Evolutionary conservation across 2,888 invertebrate genomes (phyloP).

Genomic region (Cerastis rubricosa): DNA sequence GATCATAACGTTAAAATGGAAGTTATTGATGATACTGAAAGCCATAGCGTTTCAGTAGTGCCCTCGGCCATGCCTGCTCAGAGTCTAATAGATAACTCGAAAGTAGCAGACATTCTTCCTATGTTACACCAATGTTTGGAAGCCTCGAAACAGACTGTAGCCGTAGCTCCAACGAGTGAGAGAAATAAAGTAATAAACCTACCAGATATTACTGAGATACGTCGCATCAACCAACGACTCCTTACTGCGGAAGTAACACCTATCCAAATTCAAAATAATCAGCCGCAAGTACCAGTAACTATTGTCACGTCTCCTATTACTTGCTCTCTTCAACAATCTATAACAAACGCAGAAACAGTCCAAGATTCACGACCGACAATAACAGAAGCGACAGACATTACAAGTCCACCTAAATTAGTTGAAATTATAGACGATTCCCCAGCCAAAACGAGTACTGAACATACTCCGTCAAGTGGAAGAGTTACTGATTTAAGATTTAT

Average conservation of each 20-base stretch:
- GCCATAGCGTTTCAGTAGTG: constrained; percentile 66
- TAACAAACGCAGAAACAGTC: background rate
- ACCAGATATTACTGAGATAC: constrained; percentile 80
- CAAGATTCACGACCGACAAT: background rate
- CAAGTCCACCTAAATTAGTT: constrained; percentile 39
- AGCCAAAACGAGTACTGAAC: background rate
- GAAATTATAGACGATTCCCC: constrained; percentile 35
- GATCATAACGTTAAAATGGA: constrained; percentile 41
- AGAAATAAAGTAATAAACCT: constrained; percentile 80
- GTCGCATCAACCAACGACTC: constrained; percentile 81
- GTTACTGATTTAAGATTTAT: background rate
- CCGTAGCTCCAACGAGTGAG: constrained; percentile 60
- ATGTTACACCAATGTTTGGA: constrained; percentile 12
- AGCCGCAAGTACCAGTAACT: constrained; percentile 52
- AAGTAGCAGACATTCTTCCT: constrained; percentile 46
- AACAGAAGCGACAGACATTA: constrained; percentile 21
- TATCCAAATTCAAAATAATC: constrained; percentile 67
- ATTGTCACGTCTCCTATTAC: constrained; percentile 26
- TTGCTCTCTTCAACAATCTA: background rate
- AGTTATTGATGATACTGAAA: constrained; percentile 44
- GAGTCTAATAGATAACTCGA: constrained; percentile 75
- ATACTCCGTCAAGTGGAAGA: constrained; percentile 1
- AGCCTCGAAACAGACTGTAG: constrained; percentile 25
- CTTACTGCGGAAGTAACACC: constrained; percentile 83
- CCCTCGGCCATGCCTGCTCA: constrained; percentile 78